Percentiles rank a stretch among this genome's conserved stretches.
Conservation (phyloP, 2,113 vertebrate genomes). For the Peucedramus taeniatus region DNA sequence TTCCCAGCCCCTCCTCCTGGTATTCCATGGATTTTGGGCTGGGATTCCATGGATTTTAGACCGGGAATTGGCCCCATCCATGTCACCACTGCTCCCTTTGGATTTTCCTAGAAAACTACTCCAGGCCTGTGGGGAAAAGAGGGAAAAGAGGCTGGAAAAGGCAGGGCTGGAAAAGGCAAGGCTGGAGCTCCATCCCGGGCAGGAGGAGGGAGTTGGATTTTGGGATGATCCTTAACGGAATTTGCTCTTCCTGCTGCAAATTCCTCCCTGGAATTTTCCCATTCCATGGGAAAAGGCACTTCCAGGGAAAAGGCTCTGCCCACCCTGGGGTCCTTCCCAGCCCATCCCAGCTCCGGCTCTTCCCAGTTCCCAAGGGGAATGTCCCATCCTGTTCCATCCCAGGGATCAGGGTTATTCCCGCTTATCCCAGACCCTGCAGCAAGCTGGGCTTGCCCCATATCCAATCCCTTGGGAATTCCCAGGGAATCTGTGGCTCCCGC, state of each 20-base stretch:
- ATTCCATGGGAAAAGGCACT: not conserved
- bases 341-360: rapidly evolving
- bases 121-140: rapidly evolving
- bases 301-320: not conserved
- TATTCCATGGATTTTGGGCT: not conserved
- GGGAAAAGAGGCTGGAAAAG: not conserved
- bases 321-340: not conserved
- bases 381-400: not conserved
- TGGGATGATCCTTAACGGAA: not conserved
- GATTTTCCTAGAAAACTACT: not conserved
- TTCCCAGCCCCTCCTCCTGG: not conserved
- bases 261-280: not conserved
- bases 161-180: not conserved
- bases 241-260: not conserved
- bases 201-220: not conserved
- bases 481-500: not conserved
- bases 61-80: rapidly evolving
- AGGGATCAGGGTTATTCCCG: rapidly evolving
- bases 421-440: not conserved
- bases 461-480: not conserved
- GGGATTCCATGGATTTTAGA: not conserved
- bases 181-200: not conserved
- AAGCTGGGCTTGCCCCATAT: not conserved
- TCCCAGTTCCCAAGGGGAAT: rapidly evolving
- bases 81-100: not conserved